Conservation (phyloP, 2,113 vertebrate species). For the Dromiciops gliroides region DNA sequence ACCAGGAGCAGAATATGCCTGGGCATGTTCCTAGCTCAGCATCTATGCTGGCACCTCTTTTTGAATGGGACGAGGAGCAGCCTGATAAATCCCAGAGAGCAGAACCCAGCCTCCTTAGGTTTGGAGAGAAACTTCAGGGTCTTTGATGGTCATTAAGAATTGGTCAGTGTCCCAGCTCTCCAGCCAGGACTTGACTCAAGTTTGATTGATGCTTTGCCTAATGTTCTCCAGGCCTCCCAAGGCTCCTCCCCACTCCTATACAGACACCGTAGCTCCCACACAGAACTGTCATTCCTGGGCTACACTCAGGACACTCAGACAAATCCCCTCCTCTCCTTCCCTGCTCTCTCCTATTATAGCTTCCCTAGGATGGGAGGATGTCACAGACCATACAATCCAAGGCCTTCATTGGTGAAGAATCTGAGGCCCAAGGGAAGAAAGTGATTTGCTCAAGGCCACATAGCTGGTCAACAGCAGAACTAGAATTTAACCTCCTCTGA, state of each 20-base stretch:
- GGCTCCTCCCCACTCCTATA: not conserved
- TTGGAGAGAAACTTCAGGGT: not conserved
- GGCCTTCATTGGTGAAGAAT: not conserved
- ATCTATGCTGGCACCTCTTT: not conserved
- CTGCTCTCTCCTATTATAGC: not conserved
- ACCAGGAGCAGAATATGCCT: conserved; percentile 53
- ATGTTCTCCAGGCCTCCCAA: not conserved
- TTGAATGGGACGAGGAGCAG: not conserved
- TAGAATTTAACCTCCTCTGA: not conserved
- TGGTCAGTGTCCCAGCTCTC: not conserved
- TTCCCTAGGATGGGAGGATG: not conserved
- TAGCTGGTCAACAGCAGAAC: not conserved
- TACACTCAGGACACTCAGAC: not conserved
- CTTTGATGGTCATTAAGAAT: not conserved
- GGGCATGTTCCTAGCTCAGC: conserved; percentile 65
- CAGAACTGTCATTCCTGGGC: not conserved
- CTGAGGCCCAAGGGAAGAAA: not conserved
- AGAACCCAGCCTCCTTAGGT: not conserved
- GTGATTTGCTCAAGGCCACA: not conserved
- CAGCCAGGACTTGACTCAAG: not conserved
- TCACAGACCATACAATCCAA: not conserved
- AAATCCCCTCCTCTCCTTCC: not conserved
- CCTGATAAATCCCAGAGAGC: not conserved
- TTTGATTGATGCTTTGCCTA: not conserved
- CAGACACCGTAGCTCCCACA: not conserved